A percentile compares a stretch with the other conserved stretches of the same genome.
These are phyloP conservation scores for Poeciliopsis infans DNA, from an alignment of 2,797 vertebrate species.

Conservation along the genomic window DNA sequence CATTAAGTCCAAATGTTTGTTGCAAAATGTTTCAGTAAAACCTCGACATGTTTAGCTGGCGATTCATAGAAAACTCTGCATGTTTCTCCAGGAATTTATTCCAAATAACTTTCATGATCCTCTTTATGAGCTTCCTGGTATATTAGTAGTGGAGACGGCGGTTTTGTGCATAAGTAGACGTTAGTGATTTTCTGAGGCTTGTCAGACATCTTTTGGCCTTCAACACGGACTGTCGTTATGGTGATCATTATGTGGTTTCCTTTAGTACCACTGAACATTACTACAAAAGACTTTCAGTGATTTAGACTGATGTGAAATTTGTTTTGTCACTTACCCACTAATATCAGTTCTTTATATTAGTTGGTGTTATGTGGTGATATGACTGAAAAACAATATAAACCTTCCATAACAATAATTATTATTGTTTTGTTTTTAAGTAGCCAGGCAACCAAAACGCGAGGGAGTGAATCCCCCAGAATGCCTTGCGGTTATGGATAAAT, in stretches of 20 bases:
- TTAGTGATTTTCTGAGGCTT: not conserved
- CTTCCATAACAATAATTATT: too few relatives aligned
- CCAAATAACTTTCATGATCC: not conserved
- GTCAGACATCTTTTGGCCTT: slow-evolving; percentile 5
- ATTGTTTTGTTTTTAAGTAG: too few relatives aligned
- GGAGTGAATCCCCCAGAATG: too few relatives aligned
- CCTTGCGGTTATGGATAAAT: too few relatives aligned
- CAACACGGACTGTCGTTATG: slow-evolving; percentile 2
- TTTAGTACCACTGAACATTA: not conserved
- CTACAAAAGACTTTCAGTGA: not conserved
- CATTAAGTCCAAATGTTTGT: not conserved
- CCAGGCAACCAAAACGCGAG: too few relatives aligned
- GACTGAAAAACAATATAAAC: too few relatives aligned
- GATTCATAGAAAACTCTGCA: not conserved
- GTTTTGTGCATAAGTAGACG: not conserved
- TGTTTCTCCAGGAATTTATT: not conserved
- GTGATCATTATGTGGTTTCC: not conserved
- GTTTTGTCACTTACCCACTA: not conserved
- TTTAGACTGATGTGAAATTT: not conserved
- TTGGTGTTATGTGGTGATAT: too few relatives aligned
- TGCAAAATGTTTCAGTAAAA: not conserved
- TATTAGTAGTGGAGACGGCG: not conserved
- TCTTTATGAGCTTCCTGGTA: not conserved
- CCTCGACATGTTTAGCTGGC: not conserved
- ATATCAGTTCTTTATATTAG: not conserved